A percentile compares a stretch with the other conserved stretches of the same genome.
Evolutionary conservation across 2,113 vertebrate genomes (phyloP).

Genomic region (Ranitomeya variabilis): DNA sequence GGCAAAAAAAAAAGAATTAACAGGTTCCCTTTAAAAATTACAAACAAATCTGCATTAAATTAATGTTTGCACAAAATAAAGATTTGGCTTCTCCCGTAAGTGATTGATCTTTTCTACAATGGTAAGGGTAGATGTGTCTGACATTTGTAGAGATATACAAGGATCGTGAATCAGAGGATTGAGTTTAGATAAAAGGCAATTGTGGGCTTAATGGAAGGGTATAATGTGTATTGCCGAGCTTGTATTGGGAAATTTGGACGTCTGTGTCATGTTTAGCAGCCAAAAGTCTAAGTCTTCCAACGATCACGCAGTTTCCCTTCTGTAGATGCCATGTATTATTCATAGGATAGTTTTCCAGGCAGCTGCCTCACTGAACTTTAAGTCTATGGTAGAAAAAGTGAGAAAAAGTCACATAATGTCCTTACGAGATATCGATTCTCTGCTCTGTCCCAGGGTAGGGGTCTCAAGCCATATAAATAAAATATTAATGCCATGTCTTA

Average conservation of each 20-base stretch:
- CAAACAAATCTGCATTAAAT: neutral
- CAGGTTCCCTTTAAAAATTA: too few relatives aligned
- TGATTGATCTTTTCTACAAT: neutral
- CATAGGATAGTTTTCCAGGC: conserved; percentile 16
- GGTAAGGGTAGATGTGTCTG: neutral
- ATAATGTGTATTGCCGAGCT: conserved; percentile 11
- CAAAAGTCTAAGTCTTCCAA: conserved; percentile 22
- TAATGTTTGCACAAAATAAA: neutral
- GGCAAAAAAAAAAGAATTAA: too few relatives aligned
- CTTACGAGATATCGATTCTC: neutral
- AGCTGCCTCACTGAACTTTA: conserved; percentile 30
- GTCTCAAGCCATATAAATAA: too few relatives aligned
- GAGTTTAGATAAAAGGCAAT: conserved; percentile 6
- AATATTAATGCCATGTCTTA: too few relatives aligned
- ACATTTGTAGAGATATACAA: neutral
- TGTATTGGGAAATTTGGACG: conserved; percentile 15
- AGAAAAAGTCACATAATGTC: neutral
- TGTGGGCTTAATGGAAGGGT: neutral
- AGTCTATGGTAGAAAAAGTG: conserved; percentile 17
- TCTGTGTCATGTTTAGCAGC: conserved; percentile 24
- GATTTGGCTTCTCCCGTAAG: neutral
- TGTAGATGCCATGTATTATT: conserved; percentile 36
- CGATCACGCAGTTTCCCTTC: conserved; percentile 32
- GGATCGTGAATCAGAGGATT: neutral
- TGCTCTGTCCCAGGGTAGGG: neutral